Evolutionary conservation across 2,888 invertebrate genomes (phyloP).

Genomic region (Argyresthia goedartella): DNA sequence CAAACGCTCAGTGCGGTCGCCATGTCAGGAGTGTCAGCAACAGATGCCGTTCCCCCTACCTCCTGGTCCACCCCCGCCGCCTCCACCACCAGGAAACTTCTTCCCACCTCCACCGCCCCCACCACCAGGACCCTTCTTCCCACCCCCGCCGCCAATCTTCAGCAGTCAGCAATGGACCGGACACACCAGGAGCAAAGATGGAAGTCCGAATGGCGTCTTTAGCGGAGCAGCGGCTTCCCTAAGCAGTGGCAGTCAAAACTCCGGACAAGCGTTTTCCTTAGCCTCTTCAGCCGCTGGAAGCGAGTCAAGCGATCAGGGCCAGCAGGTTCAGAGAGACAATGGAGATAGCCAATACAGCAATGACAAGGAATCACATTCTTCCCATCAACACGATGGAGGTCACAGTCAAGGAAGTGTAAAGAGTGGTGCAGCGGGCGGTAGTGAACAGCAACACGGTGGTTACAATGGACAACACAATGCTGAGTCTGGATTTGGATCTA

Average conservation of each 20-base stretch:
- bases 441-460: conserved; percentile 10
- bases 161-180: conserved; percentile 44
- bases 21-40: conserved; percentile 17
- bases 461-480: not conserved
- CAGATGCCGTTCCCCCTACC: conserved; percentile 3
- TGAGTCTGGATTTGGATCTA: conserved; percentile 2
- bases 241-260: conserved; percentile 15
- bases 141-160: conserved; percentile 22
- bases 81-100: no score
- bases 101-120: conserved; percentile 14
- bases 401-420: not conserved
- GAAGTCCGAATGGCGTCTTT: conserved; percentile 32
- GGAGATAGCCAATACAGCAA: not conserved
- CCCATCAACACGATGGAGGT: not conserved
- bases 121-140: no score
- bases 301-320: conserved; percentile 2
- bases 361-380: not conserved
- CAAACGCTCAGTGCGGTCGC: conserved; percentile 24
- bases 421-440: conserved; percentile 1
- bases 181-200: conserved; percentile 23
- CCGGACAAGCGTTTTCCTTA: conserved; percentile 33
- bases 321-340: not conserved
- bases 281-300: conserved; percentile 11
- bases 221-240: conserved; percentile 34
- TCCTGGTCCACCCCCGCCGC: conserved; percentile 11